Conservation (phyloP, 2,797 vertebrate species). For the Cyprinodon diabolis region DNA sequence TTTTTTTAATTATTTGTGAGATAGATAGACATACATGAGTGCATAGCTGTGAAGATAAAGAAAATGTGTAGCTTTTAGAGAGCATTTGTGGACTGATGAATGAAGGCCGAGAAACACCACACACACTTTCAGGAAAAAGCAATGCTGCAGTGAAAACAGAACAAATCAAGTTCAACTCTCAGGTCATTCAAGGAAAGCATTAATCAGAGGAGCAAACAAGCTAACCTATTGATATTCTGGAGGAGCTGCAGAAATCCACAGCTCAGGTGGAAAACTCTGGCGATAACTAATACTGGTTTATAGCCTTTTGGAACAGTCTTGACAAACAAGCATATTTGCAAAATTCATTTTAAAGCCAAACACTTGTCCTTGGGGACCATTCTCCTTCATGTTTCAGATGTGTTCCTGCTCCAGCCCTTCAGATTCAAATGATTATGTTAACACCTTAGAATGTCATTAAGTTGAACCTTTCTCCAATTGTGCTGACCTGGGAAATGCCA, state of each 20-base stretch:
- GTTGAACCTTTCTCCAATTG: background rate
- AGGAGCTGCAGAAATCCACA: background rate
- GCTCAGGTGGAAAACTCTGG: background rate
- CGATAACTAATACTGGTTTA: too few species aligned
- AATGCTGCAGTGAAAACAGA: too few species aligned
- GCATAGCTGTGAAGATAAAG: too few species aligned
- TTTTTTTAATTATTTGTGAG: background rate
- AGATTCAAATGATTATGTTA: background rate
- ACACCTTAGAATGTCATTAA: background rate
- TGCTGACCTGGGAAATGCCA: too few species aligned
- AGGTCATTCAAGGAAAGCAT: background rate
- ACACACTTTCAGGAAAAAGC: too few species aligned
- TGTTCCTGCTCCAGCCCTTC: background rate
- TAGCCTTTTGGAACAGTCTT: too few species aligned
- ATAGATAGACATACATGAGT: background rate
- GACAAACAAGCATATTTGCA: background rate
- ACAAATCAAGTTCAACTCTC: background rate
- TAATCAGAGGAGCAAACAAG: background rate
- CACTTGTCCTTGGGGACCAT: background rate
- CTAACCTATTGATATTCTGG: background rate
- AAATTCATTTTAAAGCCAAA: background rate
- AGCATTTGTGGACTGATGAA: background rate
- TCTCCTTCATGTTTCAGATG: background rate
- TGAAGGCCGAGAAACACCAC: background rate
- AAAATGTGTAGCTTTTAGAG: background rate